A percentile compares a stretch with the other conserved stretches of the same genome.
Conservation (phyloP, 2,113 vertebrate genomes). For the Calidris pugnax region DNA sequence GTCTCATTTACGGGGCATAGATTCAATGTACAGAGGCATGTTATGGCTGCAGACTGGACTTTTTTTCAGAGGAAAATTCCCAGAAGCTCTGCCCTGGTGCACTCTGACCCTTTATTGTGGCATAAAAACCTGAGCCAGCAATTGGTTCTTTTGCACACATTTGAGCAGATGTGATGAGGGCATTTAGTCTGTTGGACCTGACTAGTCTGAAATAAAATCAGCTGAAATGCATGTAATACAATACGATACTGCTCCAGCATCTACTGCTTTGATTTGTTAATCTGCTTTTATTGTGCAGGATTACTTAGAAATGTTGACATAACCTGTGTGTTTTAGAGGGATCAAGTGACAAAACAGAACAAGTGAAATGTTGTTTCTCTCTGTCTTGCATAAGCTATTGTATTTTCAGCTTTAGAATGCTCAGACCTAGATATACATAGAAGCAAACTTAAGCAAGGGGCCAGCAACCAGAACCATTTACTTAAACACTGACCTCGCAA, state of each 20-base stretch:
- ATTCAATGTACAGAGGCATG: background rate
- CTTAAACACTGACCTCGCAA: background rate
- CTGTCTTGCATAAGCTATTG: background rate
- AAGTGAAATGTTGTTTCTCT: background rate
- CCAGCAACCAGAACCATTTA: background rate
- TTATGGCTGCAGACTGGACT: background rate
- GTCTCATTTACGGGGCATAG: background rate
- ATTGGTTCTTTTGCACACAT: background rate
- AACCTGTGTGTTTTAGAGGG: background rate
- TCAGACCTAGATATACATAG: background rate
- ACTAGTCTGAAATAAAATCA: background rate
- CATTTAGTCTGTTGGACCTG: background rate
- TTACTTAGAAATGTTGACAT: background rate
- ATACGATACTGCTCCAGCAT: background rate
- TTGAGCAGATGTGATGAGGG: background rate
- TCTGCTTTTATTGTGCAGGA: background rate
- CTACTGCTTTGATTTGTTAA: background rate
- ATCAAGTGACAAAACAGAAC: background rate
- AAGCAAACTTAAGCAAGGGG: background rate
- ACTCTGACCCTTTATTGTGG: background rate
- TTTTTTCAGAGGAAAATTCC: background rate
- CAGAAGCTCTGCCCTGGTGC: background rate
- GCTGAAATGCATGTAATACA: background rate
- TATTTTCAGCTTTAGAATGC: background rate
- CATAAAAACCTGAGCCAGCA: background rate